These are phyloP conservation scores for Myrmophylax atrothorax DNA, from an alignment of 2,113 vertebrate species.

Conservation along the genomic window DNA sequence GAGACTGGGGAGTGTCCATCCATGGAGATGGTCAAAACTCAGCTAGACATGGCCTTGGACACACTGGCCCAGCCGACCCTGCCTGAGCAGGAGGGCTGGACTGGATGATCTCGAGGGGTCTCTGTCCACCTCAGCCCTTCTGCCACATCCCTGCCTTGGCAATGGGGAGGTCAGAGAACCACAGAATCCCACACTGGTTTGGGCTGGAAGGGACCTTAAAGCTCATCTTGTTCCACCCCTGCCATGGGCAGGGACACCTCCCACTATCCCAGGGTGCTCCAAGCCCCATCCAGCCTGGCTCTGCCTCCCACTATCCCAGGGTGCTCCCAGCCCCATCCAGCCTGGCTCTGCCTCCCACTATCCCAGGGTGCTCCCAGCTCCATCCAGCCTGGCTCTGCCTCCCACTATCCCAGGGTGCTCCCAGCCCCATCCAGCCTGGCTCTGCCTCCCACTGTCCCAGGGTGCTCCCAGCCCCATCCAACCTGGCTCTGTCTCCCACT, in stretches of 20 bases:
- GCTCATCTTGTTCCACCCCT: not conserved
- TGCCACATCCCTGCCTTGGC: not conserved
- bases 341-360: too few relatives aligned
- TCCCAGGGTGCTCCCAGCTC: too few relatives aligned
- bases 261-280: not conserved
- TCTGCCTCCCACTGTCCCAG: too few relatives aligned
- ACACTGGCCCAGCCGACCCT: not conserved
- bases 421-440: too few relatives aligned
- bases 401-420: too few relatives aligned
- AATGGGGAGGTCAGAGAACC: not conserved
- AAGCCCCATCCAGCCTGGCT: too few relatives aligned
- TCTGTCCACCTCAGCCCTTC: not conserved
- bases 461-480: too few relatives aligned
- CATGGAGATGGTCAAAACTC: not conserved
- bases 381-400: too few relatives aligned
- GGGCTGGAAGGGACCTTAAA: not conserved
- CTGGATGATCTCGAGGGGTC: fast-evolving
- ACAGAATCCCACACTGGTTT: not conserved
- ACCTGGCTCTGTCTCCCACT: too few relatives aligned
- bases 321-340: too few relatives aligned
- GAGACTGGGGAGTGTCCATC: not conserved
- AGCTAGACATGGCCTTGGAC: not conserved
- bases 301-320: too few relatives aligned
- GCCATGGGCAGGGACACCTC: not conserved
- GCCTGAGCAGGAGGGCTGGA: not conserved